Conservation (phyloP, 1,140 invertebrate species). For the Drosophila trapezifrons region DNA sequence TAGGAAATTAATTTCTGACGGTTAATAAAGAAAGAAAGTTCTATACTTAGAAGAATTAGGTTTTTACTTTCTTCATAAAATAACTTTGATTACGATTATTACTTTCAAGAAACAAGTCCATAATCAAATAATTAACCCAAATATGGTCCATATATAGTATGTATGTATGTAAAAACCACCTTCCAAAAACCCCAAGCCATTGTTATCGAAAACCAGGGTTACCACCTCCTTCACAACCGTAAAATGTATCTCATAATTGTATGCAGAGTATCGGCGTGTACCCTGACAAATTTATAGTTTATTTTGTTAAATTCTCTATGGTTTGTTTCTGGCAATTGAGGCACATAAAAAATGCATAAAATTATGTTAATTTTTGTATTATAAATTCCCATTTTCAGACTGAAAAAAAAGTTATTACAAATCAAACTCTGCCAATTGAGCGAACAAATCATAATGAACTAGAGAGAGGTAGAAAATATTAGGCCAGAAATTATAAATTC, state of each 20-base stretch:
- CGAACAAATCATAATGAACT: slow-evolving; percentile 55
- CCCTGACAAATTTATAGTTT: slow-evolving; percentile 72
- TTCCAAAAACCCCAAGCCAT: not conserved
- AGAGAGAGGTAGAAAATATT: slow-evolving; percentile 26
- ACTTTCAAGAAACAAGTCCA: not conserved
- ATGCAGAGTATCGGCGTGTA: slow-evolving; percentile 28
- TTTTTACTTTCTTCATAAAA: not conserved
- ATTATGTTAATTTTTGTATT: slow-evolving; percentile 73
- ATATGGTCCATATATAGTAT: not conserved
- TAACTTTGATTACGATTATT: not conserved
- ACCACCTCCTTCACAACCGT: slow-evolving; percentile 9
- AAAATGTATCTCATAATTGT: slow-evolving; percentile 38
- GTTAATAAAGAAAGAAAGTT: too few relatives aligned
- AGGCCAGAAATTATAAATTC: slow-evolving; percentile 64
- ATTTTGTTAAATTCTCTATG: slow-evolving; percentile 72
- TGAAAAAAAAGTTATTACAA: slow-evolving; percentile 36
- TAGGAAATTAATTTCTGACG: not conserved
- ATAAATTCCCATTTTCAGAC: slow-evolving; percentile 31
- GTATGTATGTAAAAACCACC: too few relatives aligned
- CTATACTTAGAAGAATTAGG: too few relatives aligned
- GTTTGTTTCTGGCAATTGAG: slow-evolving; percentile 75
- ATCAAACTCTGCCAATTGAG: slow-evolving; percentile 57
- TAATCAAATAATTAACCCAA: not conserved
- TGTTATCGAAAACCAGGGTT: slow-evolving; percentile 1
- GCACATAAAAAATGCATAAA: slow-evolving; percentile 50